Evolutionary conservation across 1,140 invertebrate species (phyloP).

Genomic region (Lithobius niger): DNA sequence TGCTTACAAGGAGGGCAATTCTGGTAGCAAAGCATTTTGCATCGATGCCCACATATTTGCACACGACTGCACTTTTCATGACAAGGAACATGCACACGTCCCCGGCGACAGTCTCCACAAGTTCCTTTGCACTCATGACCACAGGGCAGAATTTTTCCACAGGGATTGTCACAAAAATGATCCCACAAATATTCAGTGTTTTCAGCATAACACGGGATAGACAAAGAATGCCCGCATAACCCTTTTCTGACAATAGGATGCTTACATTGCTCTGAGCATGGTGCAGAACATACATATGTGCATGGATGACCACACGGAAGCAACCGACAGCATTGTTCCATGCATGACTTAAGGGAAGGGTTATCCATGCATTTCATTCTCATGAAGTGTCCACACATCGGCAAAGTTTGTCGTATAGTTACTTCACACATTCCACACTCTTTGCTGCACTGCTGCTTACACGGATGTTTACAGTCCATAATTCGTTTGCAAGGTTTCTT

Average conservation of each 20-base stretch:
- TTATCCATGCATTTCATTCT: constrained; percentile 1
- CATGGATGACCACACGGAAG: constrained; percentile 19
- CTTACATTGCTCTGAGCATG: constrained; percentile 7
- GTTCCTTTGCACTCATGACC: constrained; percentile 12
- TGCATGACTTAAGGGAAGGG: constrained; percentile 12
- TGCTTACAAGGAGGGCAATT: constrained; percentile 14
- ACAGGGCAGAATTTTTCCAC: constrained; percentile 11
- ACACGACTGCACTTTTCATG: constrained; percentile 13
- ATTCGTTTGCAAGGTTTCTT: too few species aligned
- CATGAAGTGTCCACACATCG: constrained; percentile 13
- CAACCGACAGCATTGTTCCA: constrained; percentile 12
- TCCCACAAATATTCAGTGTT: background rate
- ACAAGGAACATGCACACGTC: constrained; percentile 7
- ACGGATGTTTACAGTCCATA: background rate
- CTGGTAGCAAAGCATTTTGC: constrained; percentile 14
- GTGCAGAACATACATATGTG: constrained; percentile 12
- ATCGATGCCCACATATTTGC: constrained; percentile 19
- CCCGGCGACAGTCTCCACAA: constrained; percentile 12
- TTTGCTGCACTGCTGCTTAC: too few species aligned
- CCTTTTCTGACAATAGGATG: background rate
- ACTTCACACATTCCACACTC: background rate
- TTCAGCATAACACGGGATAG: background rate
- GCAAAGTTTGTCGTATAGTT: constrained; percentile 2
- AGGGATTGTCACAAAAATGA: background rate
- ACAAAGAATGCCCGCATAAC: background rate